phyloP scores from a whole-genome alignment of 1,140 invertebrate species.

The Achatina immaculata region DNA sequence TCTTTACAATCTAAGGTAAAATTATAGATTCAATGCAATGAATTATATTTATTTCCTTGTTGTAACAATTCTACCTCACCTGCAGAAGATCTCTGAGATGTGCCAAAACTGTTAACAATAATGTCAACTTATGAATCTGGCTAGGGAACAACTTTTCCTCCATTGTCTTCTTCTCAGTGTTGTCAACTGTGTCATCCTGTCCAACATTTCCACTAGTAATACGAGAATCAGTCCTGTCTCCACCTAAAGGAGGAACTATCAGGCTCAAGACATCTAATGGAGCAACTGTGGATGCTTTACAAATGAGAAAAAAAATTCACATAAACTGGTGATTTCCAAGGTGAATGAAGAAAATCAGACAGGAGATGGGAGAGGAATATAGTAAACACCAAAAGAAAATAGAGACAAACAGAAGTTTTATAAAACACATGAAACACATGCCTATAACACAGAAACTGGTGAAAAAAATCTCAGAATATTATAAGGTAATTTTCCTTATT shows the following conservation, averaged over 20 bases:
- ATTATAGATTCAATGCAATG: too few species aligned
- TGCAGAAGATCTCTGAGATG: slow-evolving; percentile 64
- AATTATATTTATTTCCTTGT: too few species aligned
- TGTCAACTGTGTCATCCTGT: slow-evolving; percentile 39
- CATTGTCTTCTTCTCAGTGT: slow-evolving; percentile 45
- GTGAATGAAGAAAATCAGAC: not conserved
- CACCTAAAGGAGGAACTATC: slow-evolving; percentile 44
- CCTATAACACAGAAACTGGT: too few species aligned
- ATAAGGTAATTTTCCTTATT: too few species aligned
- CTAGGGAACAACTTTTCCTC: slow-evolving; percentile 65
- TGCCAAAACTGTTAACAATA: slow-evolving; percentile 59
- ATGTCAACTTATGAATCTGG: slow-evolving; percentile 66
- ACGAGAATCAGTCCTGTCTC: slow-evolving; percentile 21
- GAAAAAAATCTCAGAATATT: too few species aligned
- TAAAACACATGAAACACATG: too few species aligned
- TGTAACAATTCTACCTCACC: too few species aligned
- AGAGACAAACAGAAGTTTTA: too few species aligned
- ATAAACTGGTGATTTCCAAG: not conserved
- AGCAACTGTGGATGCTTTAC: slow-evolving; percentile 29
- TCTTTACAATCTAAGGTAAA: too few species aligned
- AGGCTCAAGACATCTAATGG: slow-evolving; percentile 67
- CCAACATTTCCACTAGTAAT: slow-evolving; percentile 14
- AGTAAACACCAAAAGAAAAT: too few species aligned
- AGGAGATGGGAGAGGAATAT: too few species aligned
- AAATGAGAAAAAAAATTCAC: not conserved